Conservation (phyloP, 53 echinoderm and acorn worm species). For the Echinarachnius parma region DNA sequence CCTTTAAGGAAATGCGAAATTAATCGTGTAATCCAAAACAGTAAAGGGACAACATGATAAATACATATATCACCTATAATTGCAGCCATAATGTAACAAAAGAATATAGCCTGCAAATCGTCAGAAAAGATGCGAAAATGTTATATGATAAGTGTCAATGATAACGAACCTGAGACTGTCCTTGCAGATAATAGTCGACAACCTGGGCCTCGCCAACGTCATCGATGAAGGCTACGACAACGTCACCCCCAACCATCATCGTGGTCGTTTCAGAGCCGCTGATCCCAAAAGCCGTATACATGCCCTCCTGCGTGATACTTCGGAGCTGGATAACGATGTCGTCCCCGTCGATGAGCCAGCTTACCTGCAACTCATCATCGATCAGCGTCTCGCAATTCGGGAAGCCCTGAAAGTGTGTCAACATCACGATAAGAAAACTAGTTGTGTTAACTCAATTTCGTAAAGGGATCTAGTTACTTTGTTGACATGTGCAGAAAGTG, state of each 20-base stretch:
- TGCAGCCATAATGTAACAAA: too few relatives aligned
- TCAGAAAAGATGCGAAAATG: too few relatives aligned
- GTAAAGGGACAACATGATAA: too few relatives aligned
- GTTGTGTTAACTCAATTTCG: too few relatives aligned
- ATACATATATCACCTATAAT: too few relatives aligned
- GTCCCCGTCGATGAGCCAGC: constrained; percentile 58
- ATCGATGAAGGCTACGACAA: constrained; percentile 72
- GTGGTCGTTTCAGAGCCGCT: constrained; percentile 67
- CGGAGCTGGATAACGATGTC: constrained; percentile 49
- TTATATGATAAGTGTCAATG: constrained; percentile 6
- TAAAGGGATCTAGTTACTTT: too few relatives aligned
- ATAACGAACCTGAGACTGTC: background rate
- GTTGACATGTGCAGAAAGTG: too few relatives aligned
- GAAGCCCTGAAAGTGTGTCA: too few relatives aligned
- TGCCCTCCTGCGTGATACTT: background rate
- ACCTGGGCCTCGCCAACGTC: constrained; percentile 17
- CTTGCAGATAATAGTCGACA: constrained; percentile 63
- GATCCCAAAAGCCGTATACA: constrained; percentile 75
- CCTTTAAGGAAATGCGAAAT: too few relatives aligned
- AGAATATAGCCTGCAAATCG: too few relatives aligned
- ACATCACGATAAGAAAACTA: too few relatives aligned
- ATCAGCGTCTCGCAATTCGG: constrained; percentile 67
- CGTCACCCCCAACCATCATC: constrained; percentile 78
- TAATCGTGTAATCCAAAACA: too few relatives aligned
- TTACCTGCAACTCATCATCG: constrained; percentile 65